Evolutionary conservation across 2,888 invertebrate genomes (phyloP), one percentile per base, ranked within the genome.

Genomic region (Sphaerophoria rueppellii): DNA sequence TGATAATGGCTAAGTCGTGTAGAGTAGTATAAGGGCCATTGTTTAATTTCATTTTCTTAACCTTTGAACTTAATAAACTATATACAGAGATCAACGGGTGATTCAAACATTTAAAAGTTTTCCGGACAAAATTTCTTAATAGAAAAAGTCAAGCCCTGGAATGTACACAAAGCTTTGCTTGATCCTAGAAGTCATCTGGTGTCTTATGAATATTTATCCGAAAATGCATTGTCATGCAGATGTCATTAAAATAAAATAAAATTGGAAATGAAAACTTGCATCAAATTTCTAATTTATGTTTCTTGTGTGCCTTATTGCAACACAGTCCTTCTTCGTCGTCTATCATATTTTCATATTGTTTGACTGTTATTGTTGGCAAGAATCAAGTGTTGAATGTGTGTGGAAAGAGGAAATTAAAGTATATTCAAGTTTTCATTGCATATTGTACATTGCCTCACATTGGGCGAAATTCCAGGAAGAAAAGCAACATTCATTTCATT

Each of bases 381-480:
- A 24, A 24, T 24, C 24, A 24, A 24, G 24, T 24, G 24, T 24
- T 24, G 24, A n/a, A n/a, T 24, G 24, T 24, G 24, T 24, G 1
- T 24, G 24, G 57, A 48, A 46, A 57, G 72, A 58, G 76, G 78
- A 78, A 78, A 78, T 78, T 65, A 67, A 73, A 78, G 65, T 16
- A 72, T 55, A 77, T 71, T 50, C 77, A 63, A 57, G 16, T 52
- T 52, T 73, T 79, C 67, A 79, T 65, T 79, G 73, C 78, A 79
- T 65, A 67, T 67, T 79, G 73, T 60, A 73, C 72, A 73, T 60
- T 67, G 50, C 24, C 24, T 24, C 24, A 24, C 24, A 24, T 24
- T 24, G 24, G 24, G 24, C 24, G 24, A 24, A 24, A 24, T 24
- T 24, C 24, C 24, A 24, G 24, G 24, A 24, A 24, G 24, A 24